These are phyloP conservation scores for Ptycholaimellus sp. DNA, from an alignment of 2,888 invertebrate genomes.

Conservation along the genomic window DNA sequence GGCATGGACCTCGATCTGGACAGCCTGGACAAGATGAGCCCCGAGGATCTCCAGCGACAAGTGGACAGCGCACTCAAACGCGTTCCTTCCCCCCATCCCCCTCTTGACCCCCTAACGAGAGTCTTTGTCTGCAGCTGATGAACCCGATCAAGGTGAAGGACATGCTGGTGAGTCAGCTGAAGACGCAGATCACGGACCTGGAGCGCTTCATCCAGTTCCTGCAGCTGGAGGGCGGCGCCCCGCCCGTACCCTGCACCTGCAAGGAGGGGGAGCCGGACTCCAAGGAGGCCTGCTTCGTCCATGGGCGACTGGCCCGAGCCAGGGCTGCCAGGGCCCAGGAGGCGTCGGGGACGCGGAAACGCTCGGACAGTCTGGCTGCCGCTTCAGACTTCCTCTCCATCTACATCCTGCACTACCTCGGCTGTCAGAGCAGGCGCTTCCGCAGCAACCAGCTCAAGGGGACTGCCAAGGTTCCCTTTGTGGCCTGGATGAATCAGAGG, in stretches of 20 bases:
- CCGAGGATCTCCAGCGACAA: slow-evolving; percentile 59
- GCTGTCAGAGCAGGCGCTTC: slow-evolving; percentile 41
- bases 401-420: too few relatives aligned
- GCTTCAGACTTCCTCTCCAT: too few relatives aligned
- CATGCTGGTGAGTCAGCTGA: slow-evolving; percentile 72
- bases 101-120: not conserved
- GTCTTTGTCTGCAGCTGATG: slow-evolving; percentile 39
- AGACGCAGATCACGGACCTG: slow-evolving; percentile 84
- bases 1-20: slow-evolving; percentile 56
- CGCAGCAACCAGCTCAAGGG: slow-evolving; percentile 53
- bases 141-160: slow-evolving; percentile 85
- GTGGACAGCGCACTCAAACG: slow-evolving; percentile 69
- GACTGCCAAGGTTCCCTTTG: not conserved
- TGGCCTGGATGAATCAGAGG: not conserved
- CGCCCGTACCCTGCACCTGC: not conserved
- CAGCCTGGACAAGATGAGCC: slow-evolving; percentile 46
- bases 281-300: not conserved
- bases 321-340: too few relatives aligned
- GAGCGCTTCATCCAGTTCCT: slow-evolving; percentile 84
- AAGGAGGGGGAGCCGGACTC: slow-evolving; percentile 12
- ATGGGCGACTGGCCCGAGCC: not conserved
- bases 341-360: too few relatives aligned
- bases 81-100: slow-evolving; percentile 25
- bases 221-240: slow-evolving; percentile 38
- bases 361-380: too few relatives aligned